These are phyloP conservation scores for Tineola bisselliella DNA, from an alignment of 2,888 invertebrate genomes.

Conservation along the genomic window DNA sequence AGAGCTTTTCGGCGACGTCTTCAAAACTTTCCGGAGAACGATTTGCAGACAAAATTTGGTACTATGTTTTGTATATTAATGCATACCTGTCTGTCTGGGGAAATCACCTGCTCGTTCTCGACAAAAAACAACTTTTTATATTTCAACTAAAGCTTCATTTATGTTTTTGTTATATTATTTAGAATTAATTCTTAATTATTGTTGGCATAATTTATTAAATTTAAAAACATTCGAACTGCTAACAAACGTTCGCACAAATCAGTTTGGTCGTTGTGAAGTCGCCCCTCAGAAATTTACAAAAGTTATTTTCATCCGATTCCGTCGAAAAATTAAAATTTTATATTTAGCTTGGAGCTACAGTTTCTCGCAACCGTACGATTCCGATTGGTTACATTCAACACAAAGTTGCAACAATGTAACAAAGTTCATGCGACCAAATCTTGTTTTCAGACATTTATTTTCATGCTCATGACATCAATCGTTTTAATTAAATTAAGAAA, in stretches of 20 bases:
- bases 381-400: not conserved
- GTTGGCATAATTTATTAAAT: too few relatives aligned
- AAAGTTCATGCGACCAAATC: constrained; percentile 24
- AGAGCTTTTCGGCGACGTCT: constrained; percentile 7
- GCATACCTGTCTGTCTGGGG: constrained; percentile 16
- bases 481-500: constrained; percentile 50
- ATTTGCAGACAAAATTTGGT: constrained; percentile 27
- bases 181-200: too few relatives aligned
- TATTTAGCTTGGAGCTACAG: constrained; percentile 12
- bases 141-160: not conserved
- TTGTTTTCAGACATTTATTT: constrained; percentile 15
- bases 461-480: constrained; percentile 15
- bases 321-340: constrained; percentile 12
- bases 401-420: constrained; percentile 20
- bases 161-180: not conserved
- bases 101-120: constrained; percentile 9
- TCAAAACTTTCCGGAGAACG: constrained; percentile 11
- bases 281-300: not conserved
- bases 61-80: constrained; percentile 30
- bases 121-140: not conserved
- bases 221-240: too few relatives aligned
- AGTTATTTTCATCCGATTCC: not conserved
- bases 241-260: too few relatives aligned
- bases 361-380: not conserved
- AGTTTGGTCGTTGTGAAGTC: not conserved